Percentiles rank a stretch among this genome's conserved stretches.
phyloP scores from a whole-genome alignment of 2,113 vertebrate species.

The Oxygymnocypris stewartii region DNA sequence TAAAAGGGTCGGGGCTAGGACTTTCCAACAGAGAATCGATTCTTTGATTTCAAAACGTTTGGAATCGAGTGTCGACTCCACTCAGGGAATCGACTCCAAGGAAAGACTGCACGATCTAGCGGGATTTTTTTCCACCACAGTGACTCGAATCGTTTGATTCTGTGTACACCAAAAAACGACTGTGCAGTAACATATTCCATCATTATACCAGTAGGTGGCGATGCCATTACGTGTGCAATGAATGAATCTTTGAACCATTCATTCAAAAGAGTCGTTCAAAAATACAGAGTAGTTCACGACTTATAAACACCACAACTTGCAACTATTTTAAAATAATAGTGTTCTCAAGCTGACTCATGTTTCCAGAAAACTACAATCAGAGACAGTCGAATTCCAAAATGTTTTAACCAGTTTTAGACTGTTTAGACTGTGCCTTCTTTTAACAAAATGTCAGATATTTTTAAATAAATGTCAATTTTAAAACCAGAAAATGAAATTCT shows the following conservation, averaged over 20 bases:
- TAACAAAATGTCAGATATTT: background rate
- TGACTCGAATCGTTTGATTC: background rate
- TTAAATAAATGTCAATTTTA: background rate
- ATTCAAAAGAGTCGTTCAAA: background rate
- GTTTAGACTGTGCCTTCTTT: background rate
- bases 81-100: background rate
- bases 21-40: background rate
- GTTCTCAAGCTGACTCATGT: background rate
- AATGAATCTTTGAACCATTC: background rate
- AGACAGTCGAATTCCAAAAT: background rate
- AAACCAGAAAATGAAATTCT: background rate
- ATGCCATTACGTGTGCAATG: too few relatives aligned
- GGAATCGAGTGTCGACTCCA: background rate
- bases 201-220: too few relatives aligned
- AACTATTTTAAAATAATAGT: too few relatives aligned
- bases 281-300: background rate
- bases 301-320: background rate
- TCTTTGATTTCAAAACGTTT: background rate
- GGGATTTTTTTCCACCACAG: background rate
- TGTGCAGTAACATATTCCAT: too few relatives aligned
- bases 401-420: background rate
- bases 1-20: background rate
- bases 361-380: background rate
- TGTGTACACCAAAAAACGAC: background rate
- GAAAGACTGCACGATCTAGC: background rate